A percentile compares a stretch with the other conserved stretches of the same genome.
These are phyloP conservation scores for Ibidorhyncha struthersii DNA, from an alignment of 2,113 vertebrate genomes.

Conservation along the genomic window DNA sequence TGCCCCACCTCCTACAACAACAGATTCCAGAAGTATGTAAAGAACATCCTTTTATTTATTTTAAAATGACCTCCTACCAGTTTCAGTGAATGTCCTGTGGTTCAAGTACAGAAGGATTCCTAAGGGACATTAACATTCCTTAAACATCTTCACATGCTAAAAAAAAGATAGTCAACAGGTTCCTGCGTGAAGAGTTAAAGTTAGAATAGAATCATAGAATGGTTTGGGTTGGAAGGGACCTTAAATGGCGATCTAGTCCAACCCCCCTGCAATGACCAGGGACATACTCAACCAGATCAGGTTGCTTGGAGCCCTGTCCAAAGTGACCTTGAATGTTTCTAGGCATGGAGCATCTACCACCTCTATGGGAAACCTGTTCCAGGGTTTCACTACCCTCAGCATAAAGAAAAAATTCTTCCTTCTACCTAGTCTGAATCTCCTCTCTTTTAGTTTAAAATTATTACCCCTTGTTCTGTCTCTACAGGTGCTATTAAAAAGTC, in stretches of 20 bases:
- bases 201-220: not conserved
- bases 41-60: not conserved
- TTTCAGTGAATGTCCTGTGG: not conserved
- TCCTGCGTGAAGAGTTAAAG: not conserved
- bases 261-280: fast-evolving
- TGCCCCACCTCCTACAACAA: not conserved
- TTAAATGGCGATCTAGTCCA: not conserved
- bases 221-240: not conserved
- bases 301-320: not conserved
- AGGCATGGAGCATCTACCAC: not conserved
- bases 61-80: not conserved
- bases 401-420: not conserved
- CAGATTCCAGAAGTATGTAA: not conserved
- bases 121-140: not conserved
- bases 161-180: not conserved
- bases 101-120: not conserved
- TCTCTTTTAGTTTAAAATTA: not conserved
- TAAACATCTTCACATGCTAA: not conserved
- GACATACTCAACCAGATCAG: not conserved
- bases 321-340: no score
- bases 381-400: not conserved
- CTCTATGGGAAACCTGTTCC: not conserved
- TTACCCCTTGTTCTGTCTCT: not conserved
- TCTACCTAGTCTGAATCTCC: not conserved
- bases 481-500: not conserved